Evolutionary conservation across 2,113 vertebrate species (phyloP), one percentile per base, ranked within the genome.

Genomic region (Microcebus jonahi): DNA sequence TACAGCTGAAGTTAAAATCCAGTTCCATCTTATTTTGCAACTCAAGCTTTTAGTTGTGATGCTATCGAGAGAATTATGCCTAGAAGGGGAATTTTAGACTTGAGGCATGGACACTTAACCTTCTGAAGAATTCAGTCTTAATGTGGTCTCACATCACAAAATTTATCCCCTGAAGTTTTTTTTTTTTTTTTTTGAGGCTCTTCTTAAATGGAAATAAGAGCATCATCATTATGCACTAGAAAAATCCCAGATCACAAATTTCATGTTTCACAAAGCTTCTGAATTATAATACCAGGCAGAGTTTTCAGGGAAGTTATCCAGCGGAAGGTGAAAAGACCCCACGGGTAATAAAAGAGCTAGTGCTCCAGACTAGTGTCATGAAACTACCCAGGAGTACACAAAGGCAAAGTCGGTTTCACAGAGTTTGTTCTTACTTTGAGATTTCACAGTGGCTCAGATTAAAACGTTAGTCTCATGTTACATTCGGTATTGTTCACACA

Each of bases 181-280:
- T 53, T 73, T 68, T 70, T 86, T 70, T 86, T 55, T 75, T 48
- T 86, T 61, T 79, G 9, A 34, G 73, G 20, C 6, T 25, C 29
- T 63, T 91, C 67, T 42, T 12, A 0, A 65, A 42, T 80, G 55
- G 91, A 94, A 92, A 81, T 75, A 50, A 95, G 27, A 89, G 9
- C 55, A 48, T 45, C 68, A 20, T 67, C 42, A 34, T 88, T 90
- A 73, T 87, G 87, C 10, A 55, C 80, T 86, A 25, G 73, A 93
- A 93, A 86, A 89, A 95, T 65, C 61, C 67, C 73, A 94, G 68
- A 71, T 67, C 63, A 63, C 75, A 95, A 80, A 95, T 88, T 85
- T 94, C 88, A 45, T 50, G n/a, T 90, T 89, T 57, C 61, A 90
- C 76, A 93, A 87, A 87, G 85, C 25, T 79, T n/a, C 27, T 83